These are phyloP conservation scores for Cebidichthys violaceus DNA, from an alignment of 2,113 vertebrate species.

Conservation along the genomic window DNA sequence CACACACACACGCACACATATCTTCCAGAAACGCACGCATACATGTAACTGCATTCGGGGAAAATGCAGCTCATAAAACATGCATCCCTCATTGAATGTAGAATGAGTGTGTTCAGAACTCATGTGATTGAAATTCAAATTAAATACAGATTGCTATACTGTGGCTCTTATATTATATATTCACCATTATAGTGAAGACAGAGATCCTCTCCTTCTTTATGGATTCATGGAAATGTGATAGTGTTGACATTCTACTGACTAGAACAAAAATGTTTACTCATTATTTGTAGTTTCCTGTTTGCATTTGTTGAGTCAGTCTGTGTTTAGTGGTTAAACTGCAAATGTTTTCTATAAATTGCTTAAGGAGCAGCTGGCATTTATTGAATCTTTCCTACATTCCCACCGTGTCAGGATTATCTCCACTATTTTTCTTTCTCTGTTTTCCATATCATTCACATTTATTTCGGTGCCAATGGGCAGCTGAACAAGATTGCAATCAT, in stretches of 20 bases:
- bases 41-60: conserved; percentile 35
- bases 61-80: conserved; percentile 42
- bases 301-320: conserved; percentile 26
- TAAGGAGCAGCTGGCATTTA: conserved; percentile 67
- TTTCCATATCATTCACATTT: conserved; percentile 76
- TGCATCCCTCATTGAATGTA: conserved; percentile 34
- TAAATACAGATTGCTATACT: conserved; percentile 27
- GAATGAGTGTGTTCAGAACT: conserved; percentile 21
- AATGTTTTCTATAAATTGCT: conserved; percentile 63
- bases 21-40: background rate
- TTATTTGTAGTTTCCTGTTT: conserved; percentile 18
- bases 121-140: conserved; percentile 44
- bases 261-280: conserved; percentile 19
- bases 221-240: conserved; percentile 12
- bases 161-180: conserved; percentile 14
- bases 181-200: background rate
- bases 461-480: conserved; percentile 68
- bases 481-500: conserved; percentile 75
- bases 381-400: conserved; percentile 41
- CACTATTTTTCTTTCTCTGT: conserved; percentile 46
- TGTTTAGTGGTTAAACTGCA: conserved; percentile 33
- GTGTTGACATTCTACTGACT: background rate
- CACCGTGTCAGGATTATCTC: conserved; percentile 59
- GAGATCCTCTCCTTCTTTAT: background rate
- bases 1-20: background rate